These are phyloP conservation scores for Gadopsis bispinosus DNA, from an alignment of 2,797 vertebrate genomes.

Conservation along the genomic window DNA sequence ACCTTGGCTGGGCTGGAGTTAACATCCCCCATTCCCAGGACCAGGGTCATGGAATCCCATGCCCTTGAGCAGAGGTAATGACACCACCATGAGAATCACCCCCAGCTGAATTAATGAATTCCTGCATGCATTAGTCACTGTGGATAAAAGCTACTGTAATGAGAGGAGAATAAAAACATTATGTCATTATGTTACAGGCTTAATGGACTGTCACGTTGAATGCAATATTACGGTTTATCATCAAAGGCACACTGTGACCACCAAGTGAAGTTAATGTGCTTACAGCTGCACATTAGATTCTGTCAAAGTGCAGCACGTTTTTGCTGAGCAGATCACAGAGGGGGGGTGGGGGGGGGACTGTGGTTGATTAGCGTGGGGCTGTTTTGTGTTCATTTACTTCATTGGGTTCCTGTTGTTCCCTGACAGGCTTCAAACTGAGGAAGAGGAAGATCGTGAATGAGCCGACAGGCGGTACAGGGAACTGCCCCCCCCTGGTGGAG, in stretches of 20 bases:
- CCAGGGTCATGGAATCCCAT: constrained; percentile 42
- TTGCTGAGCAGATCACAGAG: constrained; percentile 14
- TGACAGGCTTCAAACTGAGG: constrained; percentile 94
- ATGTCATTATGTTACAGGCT: constrained; percentile 41
- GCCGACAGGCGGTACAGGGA: constrained; percentile 90
- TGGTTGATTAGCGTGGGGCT: constrained; percentile 2
- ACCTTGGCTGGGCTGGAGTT: constrained; percentile 65
- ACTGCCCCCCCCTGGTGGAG: constrained; percentile 94
- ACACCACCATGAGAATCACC: constrained; percentile 21
- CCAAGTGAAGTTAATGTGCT: constrained; percentile 44
- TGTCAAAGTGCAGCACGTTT: constrained; percentile 10
- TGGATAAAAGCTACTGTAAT: constrained; percentile 57
- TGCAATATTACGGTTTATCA: constrained; percentile 47
- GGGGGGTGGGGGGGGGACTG: neutral
- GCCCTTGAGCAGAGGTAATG: constrained; percentile 48
- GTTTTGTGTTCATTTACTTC: constrained; percentile 30
- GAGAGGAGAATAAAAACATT: constrained; percentile 23
- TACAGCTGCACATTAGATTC: constrained; percentile 13
- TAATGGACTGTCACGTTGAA: constrained; percentile 67
- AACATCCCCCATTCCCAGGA: constrained; percentile 28
- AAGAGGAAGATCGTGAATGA: constrained; percentile 91
- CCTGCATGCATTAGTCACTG: constrained; percentile 59
- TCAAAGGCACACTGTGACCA: constrained; percentile 42
- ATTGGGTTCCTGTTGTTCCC: constrained; percentile 27
- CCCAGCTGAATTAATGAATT: constrained; percentile 49